Evolutionary conservation across 2,113 vertebrate genomes (phyloP).

Genomic region (Pholis gunnellus): DNA sequence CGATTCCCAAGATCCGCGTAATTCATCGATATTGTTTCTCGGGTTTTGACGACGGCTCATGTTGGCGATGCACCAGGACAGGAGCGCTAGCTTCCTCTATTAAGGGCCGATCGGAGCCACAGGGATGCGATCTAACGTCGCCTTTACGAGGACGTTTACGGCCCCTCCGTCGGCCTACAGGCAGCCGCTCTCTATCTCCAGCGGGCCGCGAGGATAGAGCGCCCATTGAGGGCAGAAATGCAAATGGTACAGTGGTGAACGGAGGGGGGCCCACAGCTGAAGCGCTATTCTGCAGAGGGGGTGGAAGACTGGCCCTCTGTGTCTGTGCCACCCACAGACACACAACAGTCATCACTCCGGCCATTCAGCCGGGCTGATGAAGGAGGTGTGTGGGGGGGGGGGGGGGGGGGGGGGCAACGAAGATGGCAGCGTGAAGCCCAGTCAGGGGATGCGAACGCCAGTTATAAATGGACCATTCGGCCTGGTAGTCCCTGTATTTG

Average conservation of each 20-base stretch:
- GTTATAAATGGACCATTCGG: conserved; percentile 38
- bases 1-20: background rate
- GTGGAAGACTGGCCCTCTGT: conserved; percentile 77
- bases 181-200: conserved; percentile 51
- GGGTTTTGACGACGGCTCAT: conserved; percentile 22
- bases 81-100: conserved; percentile 3
- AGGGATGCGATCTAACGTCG: conserved; percentile 31
- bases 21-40: conserved; percentile 40
- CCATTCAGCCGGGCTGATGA: conserved; percentile 66
- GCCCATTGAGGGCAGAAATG: conserved; percentile 78
- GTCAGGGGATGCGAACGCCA: conserved; percentile 20
- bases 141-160: conserved; percentile 55
- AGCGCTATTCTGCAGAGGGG: conserved; percentile 72
- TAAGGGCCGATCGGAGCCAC: conserved; percentile 28
- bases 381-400: conserved; percentile 41
- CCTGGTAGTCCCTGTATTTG: conserved; percentile 20
- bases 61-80: conserved; percentile 2
- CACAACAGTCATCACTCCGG: conserved; percentile 72
- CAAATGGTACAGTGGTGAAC: conserved; percentile 79
- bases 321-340: conserved; percentile 77
- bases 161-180: conserved; percentile 55
- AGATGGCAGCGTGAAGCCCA: conserved; percentile 41
- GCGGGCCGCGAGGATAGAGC: conserved; percentile 71
- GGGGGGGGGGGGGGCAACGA: conserved; percentile 21
- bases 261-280: conserved; percentile 73